These are phyloP conservation scores for Chrosomus eos DNA, from an alignment of 2,797 vertebrate species.

Conservation along the genomic window DNA sequence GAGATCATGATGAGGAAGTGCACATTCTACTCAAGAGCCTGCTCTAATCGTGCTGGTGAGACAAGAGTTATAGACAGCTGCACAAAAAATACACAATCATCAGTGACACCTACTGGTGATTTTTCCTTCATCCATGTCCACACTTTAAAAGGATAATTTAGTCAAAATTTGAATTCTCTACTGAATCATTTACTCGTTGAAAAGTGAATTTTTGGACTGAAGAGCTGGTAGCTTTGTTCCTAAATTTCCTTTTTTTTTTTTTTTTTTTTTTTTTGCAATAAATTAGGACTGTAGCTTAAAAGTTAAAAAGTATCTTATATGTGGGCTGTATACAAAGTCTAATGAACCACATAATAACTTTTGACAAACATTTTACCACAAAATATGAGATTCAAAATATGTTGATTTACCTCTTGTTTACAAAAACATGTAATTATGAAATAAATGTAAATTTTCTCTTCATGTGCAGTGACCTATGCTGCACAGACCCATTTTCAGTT, in stretches of 20 bases:
- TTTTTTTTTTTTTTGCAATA: not conserved
- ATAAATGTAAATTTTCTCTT: not conserved
- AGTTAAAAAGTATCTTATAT: not conserved
- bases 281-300: not conserved
- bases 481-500: not conserved
- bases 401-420: not conserved
- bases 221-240: not conserved
- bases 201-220: not conserved
- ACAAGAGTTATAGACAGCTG: not conserved
- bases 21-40: slow-evolving; percentile 85
- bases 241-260: too few relatives aligned
- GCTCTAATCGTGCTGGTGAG: slow-evolving; percentile 79
- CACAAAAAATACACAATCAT: not conserved
- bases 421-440: not conserved
- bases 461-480: not conserved
- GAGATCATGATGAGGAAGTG: slow-evolving; percentile 90
- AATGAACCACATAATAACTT: not conserved
- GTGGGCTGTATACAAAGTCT: not conserved
- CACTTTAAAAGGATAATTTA: not conserved
- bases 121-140: not conserved
- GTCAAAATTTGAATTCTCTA: too few relatives aligned
- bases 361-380: too few relatives aligned
- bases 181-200: not conserved
- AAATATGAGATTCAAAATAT: not conserved
- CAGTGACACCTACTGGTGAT: slow-evolving; percentile 46